Evolutionary conservation across 2,113 vertebrate species (phyloP).

Genomic region (Spheniscus mendiculus): DNA sequence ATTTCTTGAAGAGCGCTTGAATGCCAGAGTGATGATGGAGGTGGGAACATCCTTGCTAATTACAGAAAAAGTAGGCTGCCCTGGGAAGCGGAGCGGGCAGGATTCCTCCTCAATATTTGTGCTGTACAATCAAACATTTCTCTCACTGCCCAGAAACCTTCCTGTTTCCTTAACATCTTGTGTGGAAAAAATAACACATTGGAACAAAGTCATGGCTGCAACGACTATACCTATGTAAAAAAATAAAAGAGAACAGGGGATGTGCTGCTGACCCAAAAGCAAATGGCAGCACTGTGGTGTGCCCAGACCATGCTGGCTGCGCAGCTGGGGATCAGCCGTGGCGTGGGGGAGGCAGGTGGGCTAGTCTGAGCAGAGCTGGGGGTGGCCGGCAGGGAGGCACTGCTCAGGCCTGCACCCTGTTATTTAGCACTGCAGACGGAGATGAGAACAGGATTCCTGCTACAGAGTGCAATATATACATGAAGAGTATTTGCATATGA

Average conservation of each 20-base stretch:
- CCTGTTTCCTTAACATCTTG: background rate
- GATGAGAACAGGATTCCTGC: background rate
- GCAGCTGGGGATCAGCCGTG: fast-evolving
- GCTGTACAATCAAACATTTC: background rate
- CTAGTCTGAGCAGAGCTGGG: fast-evolving
- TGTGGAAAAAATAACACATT: background rate
- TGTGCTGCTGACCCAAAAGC: fast-evolving
- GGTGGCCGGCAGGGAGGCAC: background rate
- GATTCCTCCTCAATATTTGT: background rate
- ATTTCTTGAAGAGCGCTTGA: background rate
- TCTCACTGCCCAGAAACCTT: background rate
- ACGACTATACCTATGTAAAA: fast-evolving
- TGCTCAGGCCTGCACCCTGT: background rate
- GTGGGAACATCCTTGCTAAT: background rate
- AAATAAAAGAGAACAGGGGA: background rate
- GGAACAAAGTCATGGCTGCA: background rate
- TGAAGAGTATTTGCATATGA: background rate
- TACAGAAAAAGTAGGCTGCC: background rate
- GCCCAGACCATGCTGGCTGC: background rate
- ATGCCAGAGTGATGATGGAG: background rate
- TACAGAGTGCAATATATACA: fast-evolving
- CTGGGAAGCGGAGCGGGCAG: background rate
- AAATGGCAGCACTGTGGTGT: fast-evolving
- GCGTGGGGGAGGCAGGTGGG: fast-evolving
- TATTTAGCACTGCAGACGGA: background rate